phyloP scores from a whole-genome alignment of 2,113 vertebrate species.

The Brachypteracias leptosomus region DNA sequence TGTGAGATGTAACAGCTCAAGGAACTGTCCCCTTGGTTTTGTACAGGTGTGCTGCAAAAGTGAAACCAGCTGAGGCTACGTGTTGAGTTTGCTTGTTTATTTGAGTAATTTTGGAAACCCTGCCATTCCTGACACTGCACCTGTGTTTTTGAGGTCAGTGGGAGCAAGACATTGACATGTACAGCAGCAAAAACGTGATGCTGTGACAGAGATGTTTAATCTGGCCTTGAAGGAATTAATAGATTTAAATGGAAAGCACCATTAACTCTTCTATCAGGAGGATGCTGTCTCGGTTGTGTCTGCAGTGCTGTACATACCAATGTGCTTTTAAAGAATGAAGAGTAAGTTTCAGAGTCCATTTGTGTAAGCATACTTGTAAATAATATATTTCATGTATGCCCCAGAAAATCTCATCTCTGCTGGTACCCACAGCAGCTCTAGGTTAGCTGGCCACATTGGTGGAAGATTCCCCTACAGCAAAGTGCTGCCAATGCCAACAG shows the following conservation, averaged over 20 bases:
- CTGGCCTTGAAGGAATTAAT: slow-evolving; percentile 26
- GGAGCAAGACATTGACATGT: slow-evolving; percentile 1
- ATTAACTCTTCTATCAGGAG: background rate
- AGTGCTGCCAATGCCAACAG: background rate
- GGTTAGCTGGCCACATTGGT: background rate
- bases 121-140: slow-evolving; percentile 18
- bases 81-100: background rate
- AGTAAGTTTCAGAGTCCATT: background rate
- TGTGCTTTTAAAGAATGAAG: background rate
- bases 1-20: background rate
- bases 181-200: slow-evolving; percentile 9
- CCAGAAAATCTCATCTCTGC: accelerated
- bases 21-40: slow-evolving; percentile 27
- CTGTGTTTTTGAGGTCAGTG: slow-evolving; percentile 41
- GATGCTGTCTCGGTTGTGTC: background rate
- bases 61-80: slow-evolving; percentile 37
- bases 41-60: slow-evolving; percentile 45
- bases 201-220: slow-evolving; percentile 33
- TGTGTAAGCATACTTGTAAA: background rate
- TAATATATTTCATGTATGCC: background rate
- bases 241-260: background rate
- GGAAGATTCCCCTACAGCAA: background rate
- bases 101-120: slow-evolving; percentile 8
- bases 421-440: background rate
- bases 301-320: background rate